Base-by-base conservation (phyloP, 1,140 invertebrate genomes). In the Bombus huntii region DNA sequence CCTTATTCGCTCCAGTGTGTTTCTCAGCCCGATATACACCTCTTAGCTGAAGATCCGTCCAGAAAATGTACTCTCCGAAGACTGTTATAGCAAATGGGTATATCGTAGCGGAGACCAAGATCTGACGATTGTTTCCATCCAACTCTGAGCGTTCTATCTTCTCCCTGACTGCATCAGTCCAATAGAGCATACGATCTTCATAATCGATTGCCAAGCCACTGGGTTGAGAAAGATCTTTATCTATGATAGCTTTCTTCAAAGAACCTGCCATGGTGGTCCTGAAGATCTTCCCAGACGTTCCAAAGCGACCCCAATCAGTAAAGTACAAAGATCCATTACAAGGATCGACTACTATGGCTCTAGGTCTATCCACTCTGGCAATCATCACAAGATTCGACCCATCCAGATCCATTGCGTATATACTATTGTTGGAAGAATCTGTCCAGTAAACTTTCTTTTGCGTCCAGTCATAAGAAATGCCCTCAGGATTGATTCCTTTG, bases 381-480 rank as follows among this genome's bases (percentile, higher is more conserved):
- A 99, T 99, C 97, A 99, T 99, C 0, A 99, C 97, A 59, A 99
- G 95, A 91, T 99, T 97, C 1, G 97, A 96, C 18, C 98, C 98
- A 92, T 98, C 97, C 10, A 98, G 95, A 92, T 99, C 98, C 97
- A 99, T 99, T 0, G 98, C 98, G 91, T 99, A 99, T 73, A 99
- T 99, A 44, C 98, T 98, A 87, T 98, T 98, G 91, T 99, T 99
- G 0, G 97, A 98, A 68, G 97, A 98, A 90, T 99, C 99, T 0
- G 99, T 99, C 98, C 98, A 99, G 93, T 99, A 99, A 47, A 99
- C 97, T 94, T 99, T 99, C 92, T 98, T 98, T 87, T 98, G 98
- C 0, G 98, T 99, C 99, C 99, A 99, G 92, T 99, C 99, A 92
- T 99, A 99, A 0, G 98, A 98, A 86, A 99, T 98, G 9, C 99